A percentile compares a stretch with the other conserved stretches of the same genome.
Evolutionary conservation across 2,888 invertebrate genomes (phyloP).

Genomic region (Gortyna flavago): DNA sequence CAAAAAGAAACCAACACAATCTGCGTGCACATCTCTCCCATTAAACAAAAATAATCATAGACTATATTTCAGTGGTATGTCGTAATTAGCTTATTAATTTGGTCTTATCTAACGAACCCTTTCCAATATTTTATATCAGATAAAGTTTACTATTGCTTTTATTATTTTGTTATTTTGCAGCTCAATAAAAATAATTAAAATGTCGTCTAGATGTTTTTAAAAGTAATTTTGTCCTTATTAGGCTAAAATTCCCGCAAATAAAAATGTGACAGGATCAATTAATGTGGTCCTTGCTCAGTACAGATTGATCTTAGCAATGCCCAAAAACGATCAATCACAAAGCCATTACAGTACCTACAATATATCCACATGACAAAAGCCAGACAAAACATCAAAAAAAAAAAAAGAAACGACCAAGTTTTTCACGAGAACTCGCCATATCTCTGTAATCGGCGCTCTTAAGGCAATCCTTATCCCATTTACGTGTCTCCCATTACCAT

Average conservation of each 20-base stretch:
- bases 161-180: constrained; percentile 20
- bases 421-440: constrained; percentile 58
- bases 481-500: constrained; percentile 76
- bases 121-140: constrained; percentile 48
- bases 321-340: constrained; percentile 4
- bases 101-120: constrained; percentile 41
- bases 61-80: constrained; percentile 23
- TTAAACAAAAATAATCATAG: constrained; percentile 52
- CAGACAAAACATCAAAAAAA: constrained; percentile 35
- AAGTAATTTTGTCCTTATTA: neutral
- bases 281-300: neutral
- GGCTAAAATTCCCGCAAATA: neutral
- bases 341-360: neutral
- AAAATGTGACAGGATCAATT: neutral
- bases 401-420: constrained; percentile 54
- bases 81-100: constrained; percentile 53
- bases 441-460: constrained; percentile 67
- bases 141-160: constrained; percentile 21
- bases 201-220: constrained; percentile 3
- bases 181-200: constrained; percentile 16
- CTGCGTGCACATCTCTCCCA: constrained; percentile 45
- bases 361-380: constrained; percentile 49
- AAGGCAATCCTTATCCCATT: constrained; percentile 71
- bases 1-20: constrained; percentile 52
- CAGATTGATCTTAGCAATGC: neutral